A percentile compares a stretch with the other conserved stretches of the same genome.
Conservation (phyloP, 2,888 invertebrate genomes). For the Drosophila hamatofila region DNA sequence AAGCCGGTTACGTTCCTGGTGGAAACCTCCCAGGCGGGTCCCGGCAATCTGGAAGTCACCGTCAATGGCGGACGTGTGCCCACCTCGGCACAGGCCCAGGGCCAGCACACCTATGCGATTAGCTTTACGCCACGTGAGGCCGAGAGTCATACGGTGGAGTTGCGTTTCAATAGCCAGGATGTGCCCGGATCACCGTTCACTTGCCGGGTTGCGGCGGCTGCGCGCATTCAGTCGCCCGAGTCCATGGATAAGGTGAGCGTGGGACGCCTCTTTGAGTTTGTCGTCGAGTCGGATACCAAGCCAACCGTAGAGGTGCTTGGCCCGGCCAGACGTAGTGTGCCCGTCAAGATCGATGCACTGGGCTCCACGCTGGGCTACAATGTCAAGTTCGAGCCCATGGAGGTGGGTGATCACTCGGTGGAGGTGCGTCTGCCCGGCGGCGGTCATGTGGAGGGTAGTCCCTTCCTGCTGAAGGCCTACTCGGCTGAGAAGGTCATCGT, state of each 20-base stretch:
- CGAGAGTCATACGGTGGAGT: slow-evolving; percentile 95
- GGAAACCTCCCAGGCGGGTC: slow-evolving; percentile 99
- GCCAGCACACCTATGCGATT: slow-evolving; percentile 97
- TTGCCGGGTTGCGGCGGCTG: slow-evolving; percentile 90
- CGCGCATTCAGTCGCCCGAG: slow-evolving; percentile 93
- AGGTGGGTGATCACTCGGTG: slow-evolving; percentile 97
- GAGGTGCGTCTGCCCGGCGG: slow-evolving; percentile 89
- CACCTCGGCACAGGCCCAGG: slow-evolving; percentile 98
- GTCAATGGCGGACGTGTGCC: slow-evolving; percentile 99
- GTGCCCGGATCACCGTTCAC: slow-evolving; percentile 91
- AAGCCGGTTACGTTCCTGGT: slow-evolving; percentile 97
- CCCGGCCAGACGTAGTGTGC: slow-evolving; percentile 89
- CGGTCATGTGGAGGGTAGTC: slow-evolving; percentile 96
- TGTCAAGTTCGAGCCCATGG: slow-evolving; percentile 92
- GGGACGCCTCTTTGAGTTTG: slow-evolving; percentile 92
- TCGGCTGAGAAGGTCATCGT: slow-evolving; percentile 98
- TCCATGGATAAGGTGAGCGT: slow-evolving; percentile 96
- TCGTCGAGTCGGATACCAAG: slow-evolving; percentile 93
- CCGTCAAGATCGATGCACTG: slow-evolving; percentile 87
- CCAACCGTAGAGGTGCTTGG: slow-evolving; percentile 93
- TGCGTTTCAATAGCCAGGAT: slow-evolving; percentile 97
- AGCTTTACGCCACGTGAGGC: slow-evolving; percentile 98
- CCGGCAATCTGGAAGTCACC: slow-evolving; percentile 99
- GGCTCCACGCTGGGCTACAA: slow-evolving; percentile 85
- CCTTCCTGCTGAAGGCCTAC: slow-evolving; percentile 97